Base-by-base conservation (phyloP, 1,140 invertebrate species). In the Ceratosolen fusciceps region DNA sequence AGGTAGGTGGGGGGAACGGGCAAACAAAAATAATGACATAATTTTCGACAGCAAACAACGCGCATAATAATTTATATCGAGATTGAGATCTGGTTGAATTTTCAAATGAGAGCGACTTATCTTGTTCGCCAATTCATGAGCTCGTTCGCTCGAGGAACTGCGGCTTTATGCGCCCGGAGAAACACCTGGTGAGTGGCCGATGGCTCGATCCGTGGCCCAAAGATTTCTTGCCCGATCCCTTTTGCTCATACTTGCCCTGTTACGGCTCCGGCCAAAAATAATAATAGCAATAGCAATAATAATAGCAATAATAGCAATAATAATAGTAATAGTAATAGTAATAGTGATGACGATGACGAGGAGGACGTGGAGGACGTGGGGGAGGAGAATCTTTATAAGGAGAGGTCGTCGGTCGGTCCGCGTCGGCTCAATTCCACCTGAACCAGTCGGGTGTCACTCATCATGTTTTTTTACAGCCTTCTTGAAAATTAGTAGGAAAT, bases 401-500 rank as follows among this genome's bases (percentile, higher is more conserved):
- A 37, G 60, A n/a, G 21, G 60, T 65, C 60, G 60, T 65, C 60
- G 37, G 37, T 65, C 60, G 37, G 34, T 37, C 16, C 37, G n/a
- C 37, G 26, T 31, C 29, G 37, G 60, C 26, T 37, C n/a, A 37
- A 37, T 65, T 37, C 37, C 60, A 65, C 16, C 5, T 37, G 31
- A 65, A 65, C 37, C n/a, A 65, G 31, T 37, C 14, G n/a, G 37
- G 26, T 65, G 60, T 65, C 60, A 37, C 60, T 65, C 60, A 65
- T 60, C 58, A 60, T 31, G 26, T 65, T 65, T n/a, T n/a, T n/a
- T 65, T 65, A 65, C 31, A 1, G 37, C 19, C 31, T 65, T 31
- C 60, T 37, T 37, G 60, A 37, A 65, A n/a, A 65, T 65, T 65
- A 65, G 60, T 65, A 21, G 34, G 60, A 65, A 65, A n/a, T n/a